Base-by-base conservation (phyloP, 2,113 vertebrate genomes). In the Cyanistes caeruleus region DNA sequence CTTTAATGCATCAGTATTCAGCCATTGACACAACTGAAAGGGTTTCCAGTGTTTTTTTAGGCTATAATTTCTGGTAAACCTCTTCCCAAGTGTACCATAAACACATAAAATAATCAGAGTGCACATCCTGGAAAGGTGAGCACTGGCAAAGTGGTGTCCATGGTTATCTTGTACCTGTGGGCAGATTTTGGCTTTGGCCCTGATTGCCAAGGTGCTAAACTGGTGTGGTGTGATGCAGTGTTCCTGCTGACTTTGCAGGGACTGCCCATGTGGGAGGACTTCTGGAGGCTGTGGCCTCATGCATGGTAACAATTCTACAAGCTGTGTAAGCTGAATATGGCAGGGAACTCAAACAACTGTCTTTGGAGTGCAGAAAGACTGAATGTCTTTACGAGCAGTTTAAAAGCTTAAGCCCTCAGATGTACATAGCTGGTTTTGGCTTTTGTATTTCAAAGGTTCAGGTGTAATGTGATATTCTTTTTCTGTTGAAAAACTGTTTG, bases 401-500 rank as follows among this genome's bases (percentile, higher is more conserved):
- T 51, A 77, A 89, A 84, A 84, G 55, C 48, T 85, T 86, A 48
- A 77, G 24, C 46, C 51, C 64, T 87, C 59, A 85, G 24, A 76
- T 88, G 78, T 73, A 67, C 2, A 0, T 28, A 74, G 31, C 20
- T 72, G 44, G 10, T 16, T 84, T 96, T 74, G 70, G 52, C 75
- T 97, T 91, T 95, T 91, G 3, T 79, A n/a, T 76, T 94, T 90
- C 68, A 87, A 21, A 60, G 55, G 80, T 59, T 95, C 68, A 70
- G 33, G 25, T 82, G n/a, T 58, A 82, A 53, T 58, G 63, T 70
- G 46, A 83, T 85, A 89, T 20, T 94, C 28, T 87, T 93, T 69
- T 90, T 81, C n/a, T 72, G 25, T 63, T 11, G 3, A 83, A 90
- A 96, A 92, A 70, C 41, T 53, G 27, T 55, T 95, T 82, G 35